These are phyloP conservation scores for Cheirogaleus medius DNA, from an alignment of 2,113 vertebrate genomes.

Conservation along the genomic window DNA sequence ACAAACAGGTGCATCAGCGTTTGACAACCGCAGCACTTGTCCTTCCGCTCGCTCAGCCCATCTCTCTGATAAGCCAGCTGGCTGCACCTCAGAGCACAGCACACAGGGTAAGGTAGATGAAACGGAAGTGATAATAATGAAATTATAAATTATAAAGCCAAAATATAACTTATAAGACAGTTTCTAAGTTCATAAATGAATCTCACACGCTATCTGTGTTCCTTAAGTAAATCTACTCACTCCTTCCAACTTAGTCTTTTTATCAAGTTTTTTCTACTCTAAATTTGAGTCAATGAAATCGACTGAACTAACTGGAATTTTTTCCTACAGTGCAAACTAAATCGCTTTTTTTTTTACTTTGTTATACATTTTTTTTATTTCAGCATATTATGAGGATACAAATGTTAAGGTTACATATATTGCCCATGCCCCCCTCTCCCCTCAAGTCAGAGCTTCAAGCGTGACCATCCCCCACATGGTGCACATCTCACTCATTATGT, in stretches of 20 bases:
- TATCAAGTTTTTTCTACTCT: too few relatives aligned
- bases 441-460: too few relatives aligned
- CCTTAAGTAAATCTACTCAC: accelerated
- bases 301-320: too few relatives aligned
- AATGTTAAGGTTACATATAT: too few relatives aligned
- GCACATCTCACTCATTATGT: too few relatives aligned
- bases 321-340: accelerated
- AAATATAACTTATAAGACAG: too few relatives aligned
- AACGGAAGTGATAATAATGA: accelerated
- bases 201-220: accelerated
- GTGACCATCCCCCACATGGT: too few relatives aligned
- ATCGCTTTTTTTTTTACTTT: too few relatives aligned
- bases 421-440: too few relatives aligned
- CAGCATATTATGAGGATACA: too few relatives aligned
- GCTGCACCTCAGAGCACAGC: too few relatives aligned
- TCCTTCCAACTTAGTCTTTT: not conserved
- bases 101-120: accelerated
- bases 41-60: not conserved
- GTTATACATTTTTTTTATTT: too few relatives aligned
- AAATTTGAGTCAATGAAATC: not conserved
- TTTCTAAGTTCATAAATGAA: not conserved
- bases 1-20: accelerated
- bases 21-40: accelerated
- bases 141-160: accelerated
- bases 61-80: not conserved